Percentiles rank a stretch among this genome's conserved stretches.
phyloP scores from a whole-genome alignment of 35 echinoderm and acorn worm species.

The Eucidaris tribuloides region DNA sequence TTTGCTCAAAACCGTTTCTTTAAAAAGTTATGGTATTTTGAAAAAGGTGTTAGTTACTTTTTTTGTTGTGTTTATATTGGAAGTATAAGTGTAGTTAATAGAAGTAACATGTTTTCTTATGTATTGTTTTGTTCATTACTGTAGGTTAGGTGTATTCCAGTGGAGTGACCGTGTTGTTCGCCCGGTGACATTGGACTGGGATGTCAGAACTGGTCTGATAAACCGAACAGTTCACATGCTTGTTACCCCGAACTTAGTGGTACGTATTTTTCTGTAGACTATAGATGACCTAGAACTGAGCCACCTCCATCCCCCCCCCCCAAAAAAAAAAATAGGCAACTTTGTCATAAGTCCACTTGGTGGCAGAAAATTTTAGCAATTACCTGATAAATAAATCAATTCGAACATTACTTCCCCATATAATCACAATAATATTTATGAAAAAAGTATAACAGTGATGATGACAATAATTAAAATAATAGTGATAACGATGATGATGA shows the following conservation, averaged over 20 bases:
- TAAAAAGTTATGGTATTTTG: too few relatives aligned
- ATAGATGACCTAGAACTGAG: background rate
- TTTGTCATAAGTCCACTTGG: background rate
- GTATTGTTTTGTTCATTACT: background rate
- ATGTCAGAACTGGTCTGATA: conserved; percentile 15
- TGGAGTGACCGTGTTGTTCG: conserved; percentile 74
- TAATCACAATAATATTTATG: background rate
- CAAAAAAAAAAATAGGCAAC: background rate
- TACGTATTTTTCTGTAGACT: background rate
- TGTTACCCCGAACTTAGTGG: conserved; percentile 68
- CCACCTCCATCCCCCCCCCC: background rate
- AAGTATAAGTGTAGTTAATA: too few relatives aligned
- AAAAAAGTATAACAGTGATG: too few relatives aligned
- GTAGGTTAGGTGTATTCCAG: conserved; percentile 38
- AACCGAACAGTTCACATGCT: conserved; percentile 47
- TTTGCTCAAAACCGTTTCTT: too few relatives aligned
- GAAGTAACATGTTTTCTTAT: too few relatives aligned
- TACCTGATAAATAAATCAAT: background rate
- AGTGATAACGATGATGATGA: too few relatives aligned
- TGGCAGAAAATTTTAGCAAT: background rate
- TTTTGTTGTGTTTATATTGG: too few relatives aligned
- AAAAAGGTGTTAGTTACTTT: too few relatives aligned
- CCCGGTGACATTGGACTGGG: conserved; percentile 49
- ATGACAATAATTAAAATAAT: too few relatives aligned
- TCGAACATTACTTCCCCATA: background rate